Evolutionary conservation across 2,888 invertebrate species (phyloP), one percentile per base, ranked within the genome.

Genomic region (Agrochola macilenta): DNA sequence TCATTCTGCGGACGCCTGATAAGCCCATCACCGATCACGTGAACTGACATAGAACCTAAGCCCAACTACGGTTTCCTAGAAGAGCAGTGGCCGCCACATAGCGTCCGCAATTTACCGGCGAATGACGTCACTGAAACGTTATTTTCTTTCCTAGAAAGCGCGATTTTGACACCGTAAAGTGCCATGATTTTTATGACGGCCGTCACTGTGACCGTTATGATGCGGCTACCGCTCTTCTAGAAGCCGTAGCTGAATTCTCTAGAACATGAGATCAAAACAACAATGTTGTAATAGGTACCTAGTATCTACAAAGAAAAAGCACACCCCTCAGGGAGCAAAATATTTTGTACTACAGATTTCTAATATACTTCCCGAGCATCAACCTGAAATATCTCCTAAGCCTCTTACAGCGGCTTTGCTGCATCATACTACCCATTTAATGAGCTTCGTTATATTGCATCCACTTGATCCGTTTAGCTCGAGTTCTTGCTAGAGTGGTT

Each of bases 401-500:
- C 84, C 73, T 69, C 69, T 79, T 79, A 65, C 23, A 63, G 26
- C 43, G 49, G 60, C 69, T 65, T 54, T 23, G 11, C 35, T 80
- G 81, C 65, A 69, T 54, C 43, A 52, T 12, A 71, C 20, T 52
- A 79, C 7, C 23, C 54, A 72, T 64, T 79, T 80, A 80, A 73
- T 84, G 69, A 80, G 60, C 69, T 84, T 73, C 43, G 54, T 72
- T 74, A 57, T 52, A 52, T 39, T 61, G 63, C 54, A 60, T 26
- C 17, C 14, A 35, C 30, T 58, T 63, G 30, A 61, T 69, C 39
- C 57, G 30, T 23, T 69, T 43, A 46, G 3, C 52, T 49, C 9
- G 30, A 57, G 46, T 68, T 79, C 54, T 60, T n/a, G 14, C 57
- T 26, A 43, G 2, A 43, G n/a, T n/a, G n/a, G 20, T 35, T 52